Base-by-base conservation (phyloP, 2,797 vertebrate species). In the Atherinosoma microstoma region DNA sequence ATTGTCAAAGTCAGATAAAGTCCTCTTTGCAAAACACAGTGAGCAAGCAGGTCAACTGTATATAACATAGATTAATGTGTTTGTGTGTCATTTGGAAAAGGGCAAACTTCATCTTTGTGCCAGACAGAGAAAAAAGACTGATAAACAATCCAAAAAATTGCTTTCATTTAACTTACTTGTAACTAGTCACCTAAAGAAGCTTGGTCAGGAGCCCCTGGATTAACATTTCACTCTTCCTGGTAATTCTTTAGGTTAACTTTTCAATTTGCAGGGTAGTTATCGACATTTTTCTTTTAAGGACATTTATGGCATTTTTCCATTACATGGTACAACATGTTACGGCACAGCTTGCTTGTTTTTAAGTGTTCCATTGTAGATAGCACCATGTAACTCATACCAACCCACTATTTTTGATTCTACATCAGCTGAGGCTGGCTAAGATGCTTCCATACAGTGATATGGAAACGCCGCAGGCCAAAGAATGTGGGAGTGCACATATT, bases 71-170 rank as follows among this genome's bases (percentile, higher is more conserved):
- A 42, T 20, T 38, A 22, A 4, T 53, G 15, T 77, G 30, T 32
- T 63, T 40, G 40, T 29, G 5, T 58, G 61, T 67, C 30, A 49
- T 65, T 63, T 67, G 63, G 32, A 18, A 36, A 35, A 58, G 18
- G 29, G 9, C 30, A n/a, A 73, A 42, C 53, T 64, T 42, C 18
- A 24, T 60, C 16, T 54, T 32, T 74, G 56, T 70, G 54, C 34
- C 30, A 64, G 36, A 54, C 18, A 18, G 12, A 59, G 3, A 57
- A 10, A 45, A 30, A 79, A 7, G 60, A 35, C 6, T 73, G 75
- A 79, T 57, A 51, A 66, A 79, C 78, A 3, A 35, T 35, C 57
- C 40, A 27, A 32, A 70, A 68, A 68, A 11, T 56, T 27, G 15
- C 15, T 15, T 27, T 29, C 12, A 27, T 29, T 30, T 13, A 56